A percentile compares a stretch with the other conserved stretches of the same genome.
These are phyloP conservation scores for Petroica traversi DNA, from an alignment of 2,113 vertebrate genomes.

Conservation along the genomic window DNA sequence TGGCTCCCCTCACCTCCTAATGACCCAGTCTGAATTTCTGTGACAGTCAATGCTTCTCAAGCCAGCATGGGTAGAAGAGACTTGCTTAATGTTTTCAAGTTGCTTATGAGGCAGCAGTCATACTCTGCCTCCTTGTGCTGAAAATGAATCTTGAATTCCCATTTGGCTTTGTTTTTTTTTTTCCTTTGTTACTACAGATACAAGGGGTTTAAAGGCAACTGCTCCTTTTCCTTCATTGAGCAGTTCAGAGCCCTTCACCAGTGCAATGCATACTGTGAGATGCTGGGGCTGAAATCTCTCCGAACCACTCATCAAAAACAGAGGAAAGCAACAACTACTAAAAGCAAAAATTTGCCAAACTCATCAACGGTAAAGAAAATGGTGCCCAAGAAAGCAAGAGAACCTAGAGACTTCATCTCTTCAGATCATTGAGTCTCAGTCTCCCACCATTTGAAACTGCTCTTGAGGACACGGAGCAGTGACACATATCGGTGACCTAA, in stretches of 20 bases:
- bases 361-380: conserved; percentile 70
- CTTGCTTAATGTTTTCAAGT: not conserved
- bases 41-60: not conserved
- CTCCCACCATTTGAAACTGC: not conserved
- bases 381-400: conserved; percentile 70
- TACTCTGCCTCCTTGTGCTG: not conserved
- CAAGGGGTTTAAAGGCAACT: conserved; percentile 96
- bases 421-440: not conserved
- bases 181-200: conserved; percentile 82
- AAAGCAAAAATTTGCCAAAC: conserved; percentile 73
- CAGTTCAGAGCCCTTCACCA: conserved; percentile 94
- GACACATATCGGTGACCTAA: not conserved
- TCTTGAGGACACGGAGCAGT: not conserved
- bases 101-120: not conserved
- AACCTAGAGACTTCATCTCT: conserved; percentile 59
- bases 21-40: not conserved
- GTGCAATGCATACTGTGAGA: conserved; percentile 92
- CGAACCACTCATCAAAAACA: conserved; percentile 76
- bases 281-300: conserved; percentile 87
- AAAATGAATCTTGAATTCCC: not conserved
- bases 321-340: conserved; percentile 70
- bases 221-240: conserved; percentile 92
- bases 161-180: not conserved
- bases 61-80: not conserved
- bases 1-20: not conserved